Percentiles rank a stretch among this genome's conserved stretches.
Evolutionary conservation across 2,797 vertebrate species (phyloP).

Genomic region (Mycteria americana): DNA sequence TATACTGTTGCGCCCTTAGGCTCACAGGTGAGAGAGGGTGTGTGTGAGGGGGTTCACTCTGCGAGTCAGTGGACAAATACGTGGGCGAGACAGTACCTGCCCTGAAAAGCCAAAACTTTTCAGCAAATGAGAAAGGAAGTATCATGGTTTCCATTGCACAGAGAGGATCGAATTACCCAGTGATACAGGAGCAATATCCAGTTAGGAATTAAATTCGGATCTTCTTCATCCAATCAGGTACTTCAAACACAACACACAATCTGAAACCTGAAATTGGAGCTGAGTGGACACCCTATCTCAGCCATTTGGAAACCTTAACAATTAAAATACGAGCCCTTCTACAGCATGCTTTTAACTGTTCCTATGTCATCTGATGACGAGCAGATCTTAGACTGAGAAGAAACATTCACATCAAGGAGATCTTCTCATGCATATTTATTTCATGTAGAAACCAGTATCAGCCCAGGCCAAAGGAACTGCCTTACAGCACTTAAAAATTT

Average conservation of each 20-base stretch:
- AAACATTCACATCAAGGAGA: background rate
- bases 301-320: background rate
- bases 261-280: background rate
- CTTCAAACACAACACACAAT: background rate
- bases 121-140: background rate
- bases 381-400: background rate
- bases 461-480: background rate
- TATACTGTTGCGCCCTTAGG: background rate
- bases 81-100: background rate
- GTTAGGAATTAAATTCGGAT: background rate
- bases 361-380: background rate
- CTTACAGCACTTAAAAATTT: background rate
- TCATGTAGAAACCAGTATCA: background rate
- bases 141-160: background rate
- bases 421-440: slow-evolving; percentile 27
- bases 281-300: background rate
- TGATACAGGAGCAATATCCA: background rate
- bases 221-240: background rate
- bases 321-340: background rate
- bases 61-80: background rate
- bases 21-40: background rate
- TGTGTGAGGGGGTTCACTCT: background rate
- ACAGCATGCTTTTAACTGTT: background rate
- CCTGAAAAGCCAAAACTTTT: background rate
- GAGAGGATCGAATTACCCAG: background rate